Percentiles rank a stretch among this genome's conserved stretches.
These are phyloP conservation scores for Seladonia tumulorum DNA, from an alignment of 2,888 invertebrate genomes.

Conservation along the genomic window DNA sequence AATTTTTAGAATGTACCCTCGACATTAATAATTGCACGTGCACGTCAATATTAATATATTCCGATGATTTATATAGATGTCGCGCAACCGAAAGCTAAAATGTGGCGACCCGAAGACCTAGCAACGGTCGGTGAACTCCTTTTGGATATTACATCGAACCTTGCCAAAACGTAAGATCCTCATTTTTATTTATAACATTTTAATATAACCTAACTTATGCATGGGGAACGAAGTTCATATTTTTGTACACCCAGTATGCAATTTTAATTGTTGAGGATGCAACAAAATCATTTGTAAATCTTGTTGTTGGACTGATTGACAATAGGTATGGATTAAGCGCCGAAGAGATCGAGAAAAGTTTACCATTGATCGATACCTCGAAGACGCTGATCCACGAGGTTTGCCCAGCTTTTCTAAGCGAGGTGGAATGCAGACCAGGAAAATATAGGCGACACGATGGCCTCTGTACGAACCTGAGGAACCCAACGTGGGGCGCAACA, in stretches of 20 bases:
- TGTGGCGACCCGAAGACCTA: conserved; percentile 93
- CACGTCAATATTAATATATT: conserved; percentile 16
- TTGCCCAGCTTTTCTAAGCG: conserved; percentile 94
- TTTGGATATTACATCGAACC: conserved; percentile 92
- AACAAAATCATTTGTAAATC: neutral
- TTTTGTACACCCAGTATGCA: no score
- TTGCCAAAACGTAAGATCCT: conserved; percentile 91
- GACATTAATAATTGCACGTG: neutral
- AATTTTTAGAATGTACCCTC: neutral
- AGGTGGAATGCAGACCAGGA: conserved; percentile 94
- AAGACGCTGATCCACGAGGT: conserved; percentile 94
- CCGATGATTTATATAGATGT: conserved; percentile 87
- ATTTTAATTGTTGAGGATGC: neutral
- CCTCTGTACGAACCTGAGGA: conserved; percentile 94
- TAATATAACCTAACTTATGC: neutral
- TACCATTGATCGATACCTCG: conserved; percentile 94
- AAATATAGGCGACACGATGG: conserved; percentile 95
- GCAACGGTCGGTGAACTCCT: conserved; percentile 94
- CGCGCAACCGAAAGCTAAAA: conserved; percentile 90
- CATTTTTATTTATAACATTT: neutral
- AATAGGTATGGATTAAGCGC: conserved; percentile 92
- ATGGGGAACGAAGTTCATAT: neutral
- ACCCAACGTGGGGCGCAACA: conserved; percentile 95
- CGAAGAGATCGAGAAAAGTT: conserved; percentile 94
- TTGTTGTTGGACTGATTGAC: neutral